Conservation (phyloP, 1,140 invertebrate species). For the Zaprionus ghesquierei region DNA sequence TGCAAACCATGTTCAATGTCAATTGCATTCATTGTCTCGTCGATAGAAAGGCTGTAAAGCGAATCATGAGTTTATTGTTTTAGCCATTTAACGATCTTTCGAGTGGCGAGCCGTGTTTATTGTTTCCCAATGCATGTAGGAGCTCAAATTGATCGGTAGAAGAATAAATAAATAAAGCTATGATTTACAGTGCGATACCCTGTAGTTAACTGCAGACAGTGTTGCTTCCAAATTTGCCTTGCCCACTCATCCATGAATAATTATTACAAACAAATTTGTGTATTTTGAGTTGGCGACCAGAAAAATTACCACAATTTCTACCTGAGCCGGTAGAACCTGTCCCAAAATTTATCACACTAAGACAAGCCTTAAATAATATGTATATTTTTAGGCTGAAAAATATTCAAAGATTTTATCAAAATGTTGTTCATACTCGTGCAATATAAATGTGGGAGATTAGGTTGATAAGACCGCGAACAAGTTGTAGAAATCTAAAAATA, state of each 20-base stretch:
- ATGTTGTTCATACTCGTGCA: neutral
- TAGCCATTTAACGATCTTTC: neutral
- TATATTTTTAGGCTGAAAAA: neutral
- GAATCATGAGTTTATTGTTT: slow-evolving; percentile 24
- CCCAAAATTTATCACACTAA: neutral
- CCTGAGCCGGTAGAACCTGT: neutral
- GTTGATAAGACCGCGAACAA: neutral
- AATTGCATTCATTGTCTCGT: slow-evolving; percentile 24
- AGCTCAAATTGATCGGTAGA: neutral
- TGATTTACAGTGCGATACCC: neutral
- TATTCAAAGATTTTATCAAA: neutral
- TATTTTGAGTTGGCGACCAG: neutral
- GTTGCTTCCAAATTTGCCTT: neutral
- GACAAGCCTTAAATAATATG: neutral
- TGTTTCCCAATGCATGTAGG: neutral
- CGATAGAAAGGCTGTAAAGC: slow-evolving; percentile 27
- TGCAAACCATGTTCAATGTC: slow-evolving; percentile 26
- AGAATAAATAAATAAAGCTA: neutral
- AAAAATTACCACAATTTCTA: neutral
- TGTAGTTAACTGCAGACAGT: neutral
- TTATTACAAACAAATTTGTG: neutral
- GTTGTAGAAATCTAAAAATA: neutral
- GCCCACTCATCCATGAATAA: neutral
- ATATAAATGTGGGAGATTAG: neutral
- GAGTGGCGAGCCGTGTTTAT: neutral